phyloP scores from a whole-genome alignment of 2,797 vertebrate genomes.

The Meda fulgida region DNA sequence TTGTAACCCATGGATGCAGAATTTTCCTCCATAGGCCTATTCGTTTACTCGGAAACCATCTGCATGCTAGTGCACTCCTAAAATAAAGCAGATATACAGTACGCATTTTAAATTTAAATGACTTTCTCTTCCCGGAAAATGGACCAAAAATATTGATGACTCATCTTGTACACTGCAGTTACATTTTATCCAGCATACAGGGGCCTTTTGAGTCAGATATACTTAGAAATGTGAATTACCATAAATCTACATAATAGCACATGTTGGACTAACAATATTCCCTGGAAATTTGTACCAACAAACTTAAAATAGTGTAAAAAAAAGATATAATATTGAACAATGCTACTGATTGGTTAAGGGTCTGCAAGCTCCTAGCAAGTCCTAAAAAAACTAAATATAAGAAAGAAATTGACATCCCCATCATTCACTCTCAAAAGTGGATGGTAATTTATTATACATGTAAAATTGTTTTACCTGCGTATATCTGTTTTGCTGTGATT shows the following conservation, averaged over 20 bases:
- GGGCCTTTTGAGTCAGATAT: background rate
- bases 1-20: background rate
- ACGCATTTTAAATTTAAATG: constrained; percentile 58
- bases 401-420: background rate
- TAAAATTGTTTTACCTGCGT: too few relatives aligned
- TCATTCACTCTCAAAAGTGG: constrained; percentile 1
- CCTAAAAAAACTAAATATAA: background rate
- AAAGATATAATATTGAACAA: background rate
- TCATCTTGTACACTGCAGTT: constrained; percentile 29
- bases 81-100: constrained; percentile 3
- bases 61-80: background rate
- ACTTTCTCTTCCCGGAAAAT: constrained; percentile 9
- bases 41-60: background rate
- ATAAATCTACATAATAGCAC: constrained; percentile 27
- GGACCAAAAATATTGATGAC: constrained; percentile 40
- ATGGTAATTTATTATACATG: too few relatives aligned
- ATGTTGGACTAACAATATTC: constrained; percentile 1
- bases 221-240: constrained; percentile 9
- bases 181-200: background rate
- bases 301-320: background rate
- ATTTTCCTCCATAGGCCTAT: background rate
- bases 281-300: too few relatives aligned
- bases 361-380: background rate
- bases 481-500: background rate
- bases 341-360: background rate